Conservation (phyloP, 1,140 invertebrate genomes). For the Oscheius sp. region DNA sequence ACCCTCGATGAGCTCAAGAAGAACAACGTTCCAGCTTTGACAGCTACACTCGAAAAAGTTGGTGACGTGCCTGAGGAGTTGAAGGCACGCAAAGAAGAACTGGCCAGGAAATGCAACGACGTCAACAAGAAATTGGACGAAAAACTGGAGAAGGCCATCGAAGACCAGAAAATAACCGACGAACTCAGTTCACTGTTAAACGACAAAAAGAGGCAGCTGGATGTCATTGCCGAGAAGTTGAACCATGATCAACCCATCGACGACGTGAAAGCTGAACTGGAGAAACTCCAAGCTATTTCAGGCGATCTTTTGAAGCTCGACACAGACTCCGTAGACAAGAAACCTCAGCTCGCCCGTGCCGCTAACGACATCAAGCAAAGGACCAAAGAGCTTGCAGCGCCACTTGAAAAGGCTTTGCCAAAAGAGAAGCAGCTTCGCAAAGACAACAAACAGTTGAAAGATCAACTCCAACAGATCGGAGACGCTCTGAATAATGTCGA, state of each 20-base stretch:
- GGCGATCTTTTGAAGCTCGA: slow-evolving; percentile 13
- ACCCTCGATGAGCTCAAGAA: slow-evolving; percentile 12
- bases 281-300: slow-evolving; percentile 10
- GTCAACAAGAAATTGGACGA: slow-evolving; percentile 6
- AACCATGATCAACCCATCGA: slow-evolving; percentile 16
- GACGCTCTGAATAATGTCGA: slow-evolving; percentile 18
- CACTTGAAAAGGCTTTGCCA: slow-evolving; percentile 22
- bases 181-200: slow-evolving; percentile 2
- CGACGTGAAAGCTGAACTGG: slow-evolving; percentile 13
- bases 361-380: slow-evolving; percentile 19
- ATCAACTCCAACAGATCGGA: slow-evolving; percentile 29
- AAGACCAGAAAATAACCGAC: slow-evolving; percentile 11
- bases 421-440: slow-evolving; percentile 8
- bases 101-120: neutral
- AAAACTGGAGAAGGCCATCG: slow-evolving; percentile 6
- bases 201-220: slow-evolving; percentile 7
- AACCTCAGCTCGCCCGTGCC: slow-evolving; percentile 8
- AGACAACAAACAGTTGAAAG: slow-evolving; percentile 3
- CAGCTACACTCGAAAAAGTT: slow-evolving; percentile 6
- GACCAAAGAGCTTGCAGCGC: slow-evolving; percentile 10
- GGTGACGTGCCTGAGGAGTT: slow-evolving; percentile 4
- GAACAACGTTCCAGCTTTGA: neutral
- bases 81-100: neutral
- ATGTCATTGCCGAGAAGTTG: slow-evolving; percentile 10
- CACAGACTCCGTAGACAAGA: neutral